phyloP scores from a whole-genome alignment of 2,888 invertebrate species.

The Sphaeridia pumilis region DNA sequence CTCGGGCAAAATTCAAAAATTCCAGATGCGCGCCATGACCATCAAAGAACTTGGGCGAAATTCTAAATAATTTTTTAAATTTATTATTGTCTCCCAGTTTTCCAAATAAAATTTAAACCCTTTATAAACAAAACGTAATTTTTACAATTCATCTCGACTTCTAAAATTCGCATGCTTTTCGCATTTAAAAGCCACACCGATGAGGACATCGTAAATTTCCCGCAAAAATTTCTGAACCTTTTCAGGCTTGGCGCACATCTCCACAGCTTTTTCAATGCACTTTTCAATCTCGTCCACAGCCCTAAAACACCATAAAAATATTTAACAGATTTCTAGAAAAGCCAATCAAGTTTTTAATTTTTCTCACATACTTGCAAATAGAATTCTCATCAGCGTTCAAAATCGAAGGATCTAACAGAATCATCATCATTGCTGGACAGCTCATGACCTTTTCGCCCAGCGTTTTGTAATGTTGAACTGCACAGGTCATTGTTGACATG shows the following conservation, averaged over 20 bases:
- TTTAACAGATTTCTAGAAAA: background rate
- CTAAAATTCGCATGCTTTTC: background rate
- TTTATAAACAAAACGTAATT: background rate
- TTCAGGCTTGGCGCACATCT: background rate
- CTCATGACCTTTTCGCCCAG: background rate
- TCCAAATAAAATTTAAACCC: background rate
- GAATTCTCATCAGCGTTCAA: background rate
- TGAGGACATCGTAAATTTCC: background rate
- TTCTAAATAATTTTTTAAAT: background rate
- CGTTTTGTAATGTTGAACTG: background rate
- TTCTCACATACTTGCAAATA: background rate
- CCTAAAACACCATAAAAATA: background rate
- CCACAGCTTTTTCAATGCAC: background rate
- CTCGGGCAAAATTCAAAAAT: constrained; percentile 47
- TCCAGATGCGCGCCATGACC: constrained; percentile 35
- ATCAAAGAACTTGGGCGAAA: constrained; percentile 13
- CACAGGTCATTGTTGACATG: background rate
- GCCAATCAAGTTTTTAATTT: background rate
- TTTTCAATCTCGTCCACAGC: background rate
- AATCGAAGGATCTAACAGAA: background rate
- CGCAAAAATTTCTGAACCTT: background rate
- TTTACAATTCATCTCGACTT: background rate
- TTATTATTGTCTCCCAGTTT: background rate
- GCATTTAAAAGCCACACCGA: constrained; percentile 1
- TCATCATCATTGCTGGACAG: background rate